Evolutionary conservation across 2,888 invertebrate species (phyloP), one percentile per base, ranked within the genome.

Genomic region (Argyresthia albistria): DNA sequence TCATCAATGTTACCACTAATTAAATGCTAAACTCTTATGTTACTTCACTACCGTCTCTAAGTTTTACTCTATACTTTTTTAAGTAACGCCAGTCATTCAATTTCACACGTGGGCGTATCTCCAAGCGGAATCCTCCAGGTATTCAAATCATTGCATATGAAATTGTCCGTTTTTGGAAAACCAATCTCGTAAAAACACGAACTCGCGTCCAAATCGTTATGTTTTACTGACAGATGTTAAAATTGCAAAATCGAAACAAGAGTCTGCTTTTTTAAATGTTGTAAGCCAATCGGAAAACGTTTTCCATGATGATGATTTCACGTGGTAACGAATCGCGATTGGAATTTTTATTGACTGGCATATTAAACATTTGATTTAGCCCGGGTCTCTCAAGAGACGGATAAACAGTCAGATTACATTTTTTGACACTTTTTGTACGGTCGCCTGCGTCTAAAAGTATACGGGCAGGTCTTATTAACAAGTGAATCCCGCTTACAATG

Each of bases 241-340:
- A 48, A 36, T 12, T n/a, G 37, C 12, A 8, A 8, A n/a, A 12
- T 43, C 14, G 47, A 48, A 48, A 48, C 48, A 48, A 36, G 14
- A 15, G 36, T 48, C 12, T 11, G 48, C 48, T 14, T 16, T 50
- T 65, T 66, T 66, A 63, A 67, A 67, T 65, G 60, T 63, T 57
- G 57, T 61, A 59, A 64, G 65, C 63, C 66, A 61, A 69, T 69
- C 62, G 63, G 61, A 57, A 64, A 62, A 55, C 64, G 61, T 68
- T 66, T 66, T 57, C 65, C 64, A 61, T 61, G 62, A 63, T 63
- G 60, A 61, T 58, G 58, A 62, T 61, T 60, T 61, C 60, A 60
- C 58, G 35, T 48, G 1, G 14, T 12, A 35, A 35, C 36, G 50
- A 49, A 4, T 4, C 59, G 59, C 57, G 57, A 59, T 62, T 62